Evolutionary conservation across 2,888 invertebrate species (phyloP).

Genomic region (Brassicogethes aeneus): DNA sequence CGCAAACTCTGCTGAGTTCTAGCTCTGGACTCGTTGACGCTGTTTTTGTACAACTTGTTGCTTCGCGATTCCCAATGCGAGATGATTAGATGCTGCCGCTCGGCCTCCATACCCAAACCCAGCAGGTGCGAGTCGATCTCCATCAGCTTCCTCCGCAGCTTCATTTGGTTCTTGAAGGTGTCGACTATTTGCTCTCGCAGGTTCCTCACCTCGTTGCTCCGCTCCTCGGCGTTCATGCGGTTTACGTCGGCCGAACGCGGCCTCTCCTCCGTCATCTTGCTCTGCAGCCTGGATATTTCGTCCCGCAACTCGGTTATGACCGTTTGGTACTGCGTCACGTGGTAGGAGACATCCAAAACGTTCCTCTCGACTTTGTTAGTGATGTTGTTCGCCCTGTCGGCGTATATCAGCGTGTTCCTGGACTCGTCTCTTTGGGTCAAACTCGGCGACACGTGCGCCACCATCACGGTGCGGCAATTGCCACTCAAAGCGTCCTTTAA

Average conservation of each 20-base stretch:
- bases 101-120: constrained; percentile 80
- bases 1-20: constrained; percentile 52
- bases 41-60: constrained; percentile 60
- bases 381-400: constrained; percentile 87
- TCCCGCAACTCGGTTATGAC: constrained; percentile 75
- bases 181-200: constrained; percentile 79
- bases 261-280: constrained; percentile 70
- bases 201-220: constrained; percentile 45
- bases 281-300: constrained; percentile 70
- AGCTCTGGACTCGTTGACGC: constrained; percentile 47
- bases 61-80: constrained; percentile 83
- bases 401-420: constrained; percentile 88
- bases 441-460: constrained; percentile 88
- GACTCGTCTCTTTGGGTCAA: constrained; percentile 76
- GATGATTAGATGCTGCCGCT: constrained; percentile 79
- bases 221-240: constrained; percentile 30
- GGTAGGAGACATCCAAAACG: constrained; percentile 48
- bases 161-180: constrained; percentile 90
- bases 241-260: constrained; percentile 44
- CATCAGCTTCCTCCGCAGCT: constrained; percentile 74
- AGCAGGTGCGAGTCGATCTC: constrained; percentile 85
- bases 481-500: constrained; percentile 78
- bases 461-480: constrained; percentile 94
- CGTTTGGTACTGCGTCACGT: constrained; percentile 75
- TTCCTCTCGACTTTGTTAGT: constrained; percentile 68